These are phyloP conservation scores for Clarias magur DNA, from an alignment of 2,113 vertebrate species.

Conservation along the genomic window DNA sequence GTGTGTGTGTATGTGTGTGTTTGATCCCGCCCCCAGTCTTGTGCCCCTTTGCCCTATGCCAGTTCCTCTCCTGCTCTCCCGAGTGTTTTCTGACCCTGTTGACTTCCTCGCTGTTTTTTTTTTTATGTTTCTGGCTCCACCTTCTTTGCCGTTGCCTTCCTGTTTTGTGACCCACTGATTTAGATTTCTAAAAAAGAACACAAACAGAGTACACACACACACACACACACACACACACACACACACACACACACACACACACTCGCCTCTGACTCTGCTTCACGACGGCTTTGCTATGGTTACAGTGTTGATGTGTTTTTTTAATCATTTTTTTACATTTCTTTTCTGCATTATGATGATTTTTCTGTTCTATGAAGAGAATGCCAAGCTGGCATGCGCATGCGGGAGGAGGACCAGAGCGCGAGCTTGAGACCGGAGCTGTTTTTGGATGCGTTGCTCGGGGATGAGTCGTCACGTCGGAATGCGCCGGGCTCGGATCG, in stretches of 20 bases:
- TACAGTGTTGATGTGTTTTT: background rate
- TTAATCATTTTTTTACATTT: background rate
- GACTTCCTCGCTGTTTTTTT: too few relatives aligned
- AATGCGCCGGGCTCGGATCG: conserved; percentile 69
- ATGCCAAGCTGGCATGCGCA: background rate
- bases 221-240: background rate
- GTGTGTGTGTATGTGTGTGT: background rate
- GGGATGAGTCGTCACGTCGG: conserved; percentile 66
- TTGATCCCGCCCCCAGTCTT: background rate
- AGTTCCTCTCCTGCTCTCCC: background rate
- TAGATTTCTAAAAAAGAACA: background rate
- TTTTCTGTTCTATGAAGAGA: background rate
- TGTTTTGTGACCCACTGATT: background rate
- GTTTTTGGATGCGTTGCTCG: conserved; percentile 39
- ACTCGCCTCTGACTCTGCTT: background rate
- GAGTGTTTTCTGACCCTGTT: background rate
- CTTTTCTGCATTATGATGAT: background rate
- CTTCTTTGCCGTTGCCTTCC: background rate
- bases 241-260: background rate
- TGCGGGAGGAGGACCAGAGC: background rate
- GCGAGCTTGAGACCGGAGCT: background rate
- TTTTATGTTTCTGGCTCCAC: background rate
- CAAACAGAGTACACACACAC: background rate
- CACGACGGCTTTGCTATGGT: background rate
- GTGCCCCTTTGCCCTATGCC: background rate